Conservation (phyloP, 2,113 vertebrate genomes). For the Porphyrio hochstetteri region DNA sequence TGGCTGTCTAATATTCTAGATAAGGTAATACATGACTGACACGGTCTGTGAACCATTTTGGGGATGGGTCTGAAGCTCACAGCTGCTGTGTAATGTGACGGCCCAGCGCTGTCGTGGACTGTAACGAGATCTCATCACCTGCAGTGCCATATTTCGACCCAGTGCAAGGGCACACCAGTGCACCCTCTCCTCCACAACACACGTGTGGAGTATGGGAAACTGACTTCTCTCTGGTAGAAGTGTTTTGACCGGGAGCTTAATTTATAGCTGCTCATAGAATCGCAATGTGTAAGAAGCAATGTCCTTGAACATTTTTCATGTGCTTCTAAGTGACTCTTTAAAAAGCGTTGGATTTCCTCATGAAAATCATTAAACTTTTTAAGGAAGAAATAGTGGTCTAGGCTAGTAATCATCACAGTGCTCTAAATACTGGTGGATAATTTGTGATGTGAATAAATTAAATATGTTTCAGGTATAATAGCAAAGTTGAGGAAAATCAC, state of each 20-base stretch:
- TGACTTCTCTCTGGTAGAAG: neutral
- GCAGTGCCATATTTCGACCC: neutral
- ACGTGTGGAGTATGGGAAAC: neutral
- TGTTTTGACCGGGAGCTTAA: slow-evolving; percentile 45
- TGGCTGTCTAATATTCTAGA: neutral
- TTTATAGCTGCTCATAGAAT: slow-evolving; percentile 27
- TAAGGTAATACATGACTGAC: neutral
- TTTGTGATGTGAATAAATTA: neutral
- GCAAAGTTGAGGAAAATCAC: neutral
- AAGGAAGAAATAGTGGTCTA: neutral
- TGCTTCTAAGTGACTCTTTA: slow-evolving; percentile 52
- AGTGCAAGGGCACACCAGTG: neutral
- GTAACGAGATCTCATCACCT: neutral
- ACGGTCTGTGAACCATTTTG: neutral
- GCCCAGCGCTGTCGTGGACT: neutral
- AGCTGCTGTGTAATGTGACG: neutral
- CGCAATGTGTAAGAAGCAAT: neutral
- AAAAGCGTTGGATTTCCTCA: slow-evolving; percentile 9
- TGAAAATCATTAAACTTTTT: slow-evolving; percentile 56
- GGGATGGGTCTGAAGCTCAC: neutral
- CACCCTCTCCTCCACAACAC: neutral
- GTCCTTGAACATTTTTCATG: slow-evolving; percentile 34
- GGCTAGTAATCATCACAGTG: neutral
- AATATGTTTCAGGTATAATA: slow-evolving; percentile 32
- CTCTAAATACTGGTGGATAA: slow-evolving; percentile 14